Base-by-base conservation (phyloP, 2,113 vertebrate genomes). In the Willisornis vidua region DNA sequence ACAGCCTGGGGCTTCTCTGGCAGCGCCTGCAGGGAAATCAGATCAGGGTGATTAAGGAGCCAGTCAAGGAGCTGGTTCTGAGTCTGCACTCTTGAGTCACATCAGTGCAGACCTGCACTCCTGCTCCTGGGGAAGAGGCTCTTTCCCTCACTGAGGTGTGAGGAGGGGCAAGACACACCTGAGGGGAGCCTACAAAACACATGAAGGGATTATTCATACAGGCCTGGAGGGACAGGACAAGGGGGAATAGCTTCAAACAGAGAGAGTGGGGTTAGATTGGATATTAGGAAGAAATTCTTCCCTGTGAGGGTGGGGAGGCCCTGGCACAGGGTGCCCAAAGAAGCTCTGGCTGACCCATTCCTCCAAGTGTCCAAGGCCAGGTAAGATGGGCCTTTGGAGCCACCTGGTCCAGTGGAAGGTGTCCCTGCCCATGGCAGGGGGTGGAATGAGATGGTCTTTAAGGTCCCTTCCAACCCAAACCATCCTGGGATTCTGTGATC, bases 21-120 rank as follows among this genome's bases (percentile, higher is more conserved):
- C 91, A 94, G 63, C 73, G 93, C 68, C 89, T 26, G 72, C 68
- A 65, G 62, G 83, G 75, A 82, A 91, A 96, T 93, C 74, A 72
- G 43, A 93, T 94, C 79, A 91, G 68, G 58, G 71, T 91, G 93
- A 96, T 95, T 82, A 95, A 78, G 49, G 81, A 96, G 68, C 81
- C 85, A 78, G 91, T 68, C 29, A n/a, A 37, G 2, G 66, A 75
- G 73, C 33, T 65, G 70, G 68, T 58, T 93, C 37, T 35, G 77
- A 55, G 74, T 37, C 85, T 96, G 87, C 61, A 78, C 62, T 70
- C 83, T 49, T 57, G 66, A 93, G 74, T 35, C 77, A 51, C 81
- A 65, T 3, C 90, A 68, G 81, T 2, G 13, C 18, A 5, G 23
- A 84, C 84, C 87, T 89, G 90, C 2, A 3, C 70, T 86, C n/a